Conservation (phyloP, 2,797 vertebrate species). For the Enteromius argenteus region DNA sequence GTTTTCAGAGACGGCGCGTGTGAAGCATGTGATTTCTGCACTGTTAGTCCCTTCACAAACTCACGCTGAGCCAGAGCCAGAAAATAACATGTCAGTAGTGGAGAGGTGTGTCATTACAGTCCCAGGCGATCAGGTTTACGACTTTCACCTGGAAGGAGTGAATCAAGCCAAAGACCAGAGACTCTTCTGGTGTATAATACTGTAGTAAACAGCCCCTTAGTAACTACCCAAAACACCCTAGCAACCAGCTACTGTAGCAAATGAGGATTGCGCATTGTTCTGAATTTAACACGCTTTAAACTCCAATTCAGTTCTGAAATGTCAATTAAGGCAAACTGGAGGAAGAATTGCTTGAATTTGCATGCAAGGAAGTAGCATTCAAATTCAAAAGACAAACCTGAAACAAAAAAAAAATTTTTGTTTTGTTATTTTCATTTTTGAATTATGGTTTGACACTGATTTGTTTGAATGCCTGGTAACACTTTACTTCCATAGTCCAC, state of each 20-base stretch:
- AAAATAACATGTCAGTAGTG: slow-evolving; percentile 2
- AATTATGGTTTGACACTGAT: not conserved
- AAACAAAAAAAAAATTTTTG: too few species aligned
- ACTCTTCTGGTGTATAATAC: not conserved
- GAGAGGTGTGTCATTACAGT: slow-evolving; percentile 12
- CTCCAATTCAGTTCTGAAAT: not conserved
- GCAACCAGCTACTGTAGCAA: not conserved
- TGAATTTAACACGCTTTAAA: not conserved
- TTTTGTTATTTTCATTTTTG: not conserved
- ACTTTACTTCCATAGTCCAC: too few species aligned
- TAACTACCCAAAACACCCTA: not conserved
- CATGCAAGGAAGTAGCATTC: not conserved
- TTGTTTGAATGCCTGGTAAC: not conserved
- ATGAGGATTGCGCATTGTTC: not conserved
- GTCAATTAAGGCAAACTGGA: not conserved
- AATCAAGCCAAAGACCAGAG: not conserved
- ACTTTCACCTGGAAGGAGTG: not conserved
- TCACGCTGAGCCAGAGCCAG: not conserved
- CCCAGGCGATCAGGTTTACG: not conserved
- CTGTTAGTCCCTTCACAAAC: not conserved
- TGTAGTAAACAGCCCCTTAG: too few species aligned
- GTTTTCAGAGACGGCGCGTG: not conserved
- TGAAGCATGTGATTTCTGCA: not conserved
- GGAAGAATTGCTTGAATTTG: not conserved
- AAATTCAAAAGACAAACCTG: not conserved